phyloP scores from a whole-genome alignment of 92 coral and sea anemone genomes.

The Scolanthus callimorphus region DNA sequence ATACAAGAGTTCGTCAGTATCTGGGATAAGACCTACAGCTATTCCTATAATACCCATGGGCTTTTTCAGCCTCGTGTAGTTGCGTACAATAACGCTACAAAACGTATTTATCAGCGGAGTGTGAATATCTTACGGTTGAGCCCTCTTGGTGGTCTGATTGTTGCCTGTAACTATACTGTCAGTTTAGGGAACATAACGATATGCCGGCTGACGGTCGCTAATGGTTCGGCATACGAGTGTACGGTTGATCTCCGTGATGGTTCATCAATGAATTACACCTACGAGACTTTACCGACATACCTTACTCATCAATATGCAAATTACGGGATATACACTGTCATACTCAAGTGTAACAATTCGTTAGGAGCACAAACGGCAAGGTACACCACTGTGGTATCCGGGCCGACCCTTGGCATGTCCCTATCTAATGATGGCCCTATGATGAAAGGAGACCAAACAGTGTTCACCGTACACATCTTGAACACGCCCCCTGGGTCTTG shows the following conservation, averaged over 20 bases:
- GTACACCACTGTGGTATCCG: conserved; percentile 43
- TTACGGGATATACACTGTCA: conserved; percentile 29
- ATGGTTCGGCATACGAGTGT: conserved; percentile 52
- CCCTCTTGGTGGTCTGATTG: conserved; percentile 5
- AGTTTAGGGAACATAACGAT: conserved; percentile 31
- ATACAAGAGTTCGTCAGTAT: background rate
- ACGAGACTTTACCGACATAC: conserved; percentile 19
- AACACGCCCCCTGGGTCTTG: conserved; percentile 45
- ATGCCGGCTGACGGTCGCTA: conserved; percentile 16
- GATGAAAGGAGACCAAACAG: conserved; percentile 6
- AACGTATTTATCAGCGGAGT: conserved; percentile 1
- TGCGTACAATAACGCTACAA: conserved; percentile 47
- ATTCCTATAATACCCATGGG: conserved; percentile 11
- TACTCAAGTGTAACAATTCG: conserved; percentile 26
- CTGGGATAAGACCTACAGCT: background rate
- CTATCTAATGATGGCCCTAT: conserved; percentile 45
- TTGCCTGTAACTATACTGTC: conserved; percentile 33
- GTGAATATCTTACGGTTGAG: conserved; percentile 8
- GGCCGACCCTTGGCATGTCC: conserved; percentile 34
- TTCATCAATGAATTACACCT: conserved; percentile 9
- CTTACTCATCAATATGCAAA: conserved; percentile 18
- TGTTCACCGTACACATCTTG: conserved; percentile 16
- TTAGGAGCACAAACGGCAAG: conserved; percentile 12
- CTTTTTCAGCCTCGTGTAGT: conserved; percentile 9
- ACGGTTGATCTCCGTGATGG: conserved; percentile 14